Conservation (phyloP, 2,797 vertebrate genomes). For the Astyanax mexicanus region DNA sequence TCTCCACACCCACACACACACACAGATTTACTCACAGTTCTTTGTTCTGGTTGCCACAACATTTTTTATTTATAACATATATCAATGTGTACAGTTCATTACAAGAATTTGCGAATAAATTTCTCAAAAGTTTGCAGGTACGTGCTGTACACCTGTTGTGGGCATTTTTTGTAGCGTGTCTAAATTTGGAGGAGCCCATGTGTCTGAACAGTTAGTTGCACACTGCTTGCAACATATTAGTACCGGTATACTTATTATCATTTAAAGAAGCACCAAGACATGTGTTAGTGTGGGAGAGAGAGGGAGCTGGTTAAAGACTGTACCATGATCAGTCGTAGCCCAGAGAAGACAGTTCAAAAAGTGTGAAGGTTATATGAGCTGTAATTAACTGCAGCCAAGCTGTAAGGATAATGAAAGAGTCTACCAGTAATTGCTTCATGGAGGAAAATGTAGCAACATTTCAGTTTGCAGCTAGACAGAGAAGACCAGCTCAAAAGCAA, state of each 20-base stretch:
- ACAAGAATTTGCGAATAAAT: too few species aligned
- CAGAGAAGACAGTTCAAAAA: constrained; percentile 11
- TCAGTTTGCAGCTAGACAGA: neutral
- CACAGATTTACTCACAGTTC: too few species aligned
- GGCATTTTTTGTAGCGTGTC: too few species aligned
- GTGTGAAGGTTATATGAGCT: constrained; percentile 26
- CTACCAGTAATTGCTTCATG: neutral
- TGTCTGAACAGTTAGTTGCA: neutral
- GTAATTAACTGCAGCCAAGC: constrained; percentile 9
- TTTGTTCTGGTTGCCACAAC: too few species aligned
- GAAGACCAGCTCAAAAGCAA: neutral
- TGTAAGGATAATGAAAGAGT: constrained; percentile 3
- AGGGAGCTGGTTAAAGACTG: neutral
- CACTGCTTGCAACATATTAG: constrained; percentile 3
- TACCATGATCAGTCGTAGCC: neutral
- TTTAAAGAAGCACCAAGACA: neutral
- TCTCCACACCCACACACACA: too few species aligned
- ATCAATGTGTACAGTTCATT: too few species aligned
- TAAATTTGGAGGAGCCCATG: too few species aligned
- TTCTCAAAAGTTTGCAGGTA: too few species aligned
- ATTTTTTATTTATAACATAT: too few species aligned
- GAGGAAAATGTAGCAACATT: neutral
- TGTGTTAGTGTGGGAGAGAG: too few species aligned
- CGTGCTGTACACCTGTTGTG: too few species aligned
- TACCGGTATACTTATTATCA: neutral